Evolutionary conservation across 2,113 vertebrate genomes (phyloP), one percentile per base, ranked within the genome.

Genomic region (Lichenostomus cassidix): DNA sequence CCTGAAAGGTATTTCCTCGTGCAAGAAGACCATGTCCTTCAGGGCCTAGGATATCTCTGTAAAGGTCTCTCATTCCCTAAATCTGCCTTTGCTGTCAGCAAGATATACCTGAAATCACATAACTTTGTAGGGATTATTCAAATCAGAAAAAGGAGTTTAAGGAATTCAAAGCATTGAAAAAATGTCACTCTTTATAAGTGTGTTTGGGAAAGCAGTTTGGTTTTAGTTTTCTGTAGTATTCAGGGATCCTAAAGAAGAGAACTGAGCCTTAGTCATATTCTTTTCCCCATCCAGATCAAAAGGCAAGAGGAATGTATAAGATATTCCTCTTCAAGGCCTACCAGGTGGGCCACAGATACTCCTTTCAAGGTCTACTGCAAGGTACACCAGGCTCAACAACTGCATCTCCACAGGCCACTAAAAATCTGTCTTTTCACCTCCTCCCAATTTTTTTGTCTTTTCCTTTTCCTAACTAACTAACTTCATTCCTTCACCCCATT

Each of bases 121-220:
- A 85, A 67, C 39, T 90, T 90, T 74, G 33, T 44, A 74, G 24
- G 47, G 75, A 85, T 95, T 91, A 93, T 93, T 87, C 44, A 77
- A 91, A 95, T 62, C 64, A 85, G 79, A 93, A 39, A 60, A 24
- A 77, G 18, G 29, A 76, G 27, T 50, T 89, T 90, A 86, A 88
- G 83, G 90, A 94, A 96, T 93, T 83, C 41, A n/a, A 71, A 84
- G 22, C 75, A 83, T 3, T 94, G 85, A 64, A 92, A 86, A 88
- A 86, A 93, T 78, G 64, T 44, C 18, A 42, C 29, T 80, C 59
- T 83, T 88, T 59, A 4, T 29, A 93, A 56, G 39, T 0, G 0
- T 59, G 7, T 58, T 86, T 67, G 52, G 42, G 52, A 82, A 86
- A 91, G 86, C 24, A 35, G 39, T 39, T 92, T 63, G 31, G 24